Evolutionary conservation across 64 coral and sea anemone genomes (phyloP).

Genomic region (Pachyseris speciosa): DNA sequence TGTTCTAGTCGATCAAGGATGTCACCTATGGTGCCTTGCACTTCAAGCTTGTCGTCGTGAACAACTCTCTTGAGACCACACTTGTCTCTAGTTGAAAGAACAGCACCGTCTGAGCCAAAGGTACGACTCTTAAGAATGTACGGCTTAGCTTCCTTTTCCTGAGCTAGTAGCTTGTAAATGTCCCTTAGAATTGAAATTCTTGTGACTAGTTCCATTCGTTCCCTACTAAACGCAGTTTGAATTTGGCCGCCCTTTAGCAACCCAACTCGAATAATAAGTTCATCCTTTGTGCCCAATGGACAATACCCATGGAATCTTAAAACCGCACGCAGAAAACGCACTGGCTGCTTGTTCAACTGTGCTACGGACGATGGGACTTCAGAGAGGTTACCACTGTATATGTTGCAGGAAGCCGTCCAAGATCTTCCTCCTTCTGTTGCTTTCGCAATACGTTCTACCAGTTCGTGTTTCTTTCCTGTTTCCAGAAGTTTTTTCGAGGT

Average conservation of each 20-base stretch:
- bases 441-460: constrained; percentile 44
- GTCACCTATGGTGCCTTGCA: background rate
- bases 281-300: constrained; percentile 43
- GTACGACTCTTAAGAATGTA: constrained; percentile 17
- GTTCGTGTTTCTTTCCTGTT: constrained; percentile 26
- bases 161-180: constrained; percentile 38
- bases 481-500: constrained; percentile 14
- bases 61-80: constrained; percentile 20
- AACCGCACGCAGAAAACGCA: constrained; percentile 2
- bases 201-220: constrained; percentile 56
- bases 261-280: constrained; percentile 38
- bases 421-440: constrained; percentile 26
- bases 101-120: constrained; percentile 1
- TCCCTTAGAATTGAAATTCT: constrained; percentile 51
- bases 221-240: constrained; percentile 64
- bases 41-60: constrained; percentile 4
- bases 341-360: constrained; percentile 30
- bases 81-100: constrained; percentile 42
- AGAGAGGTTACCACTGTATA: constrained; percentile 12
- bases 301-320: constrained; percentile 43
- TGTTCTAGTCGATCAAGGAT: constrained; percentile 28
- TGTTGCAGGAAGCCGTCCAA: background rate
- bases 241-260: constrained; percentile 60
- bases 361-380: constrained; percentile 14
- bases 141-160: constrained; percentile 10